Percentiles rank a stretch among this genome's conserved stretches.
Conservation (phyloP, 2,797 vertebrate species). For the Allobates femoralis region DNA sequence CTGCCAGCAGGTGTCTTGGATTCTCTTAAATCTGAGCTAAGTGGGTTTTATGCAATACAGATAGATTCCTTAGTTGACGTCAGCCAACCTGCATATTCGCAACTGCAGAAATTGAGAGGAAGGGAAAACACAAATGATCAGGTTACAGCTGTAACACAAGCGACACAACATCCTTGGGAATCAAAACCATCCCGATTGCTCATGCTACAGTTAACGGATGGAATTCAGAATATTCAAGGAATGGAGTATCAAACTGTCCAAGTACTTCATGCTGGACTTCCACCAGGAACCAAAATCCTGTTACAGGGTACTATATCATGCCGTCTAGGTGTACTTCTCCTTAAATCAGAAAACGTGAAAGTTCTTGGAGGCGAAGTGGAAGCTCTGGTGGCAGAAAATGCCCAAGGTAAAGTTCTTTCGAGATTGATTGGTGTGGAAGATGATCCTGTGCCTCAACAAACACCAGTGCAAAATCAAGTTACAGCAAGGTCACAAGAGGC, state of each 20-base stretch:
- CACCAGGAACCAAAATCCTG: slow-evolving; percentile 92
- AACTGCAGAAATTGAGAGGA: slow-evolving; percentile 87
- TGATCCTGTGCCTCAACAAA: slow-evolving; percentile 66
- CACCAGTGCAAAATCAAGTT: slow-evolving; percentile 67
- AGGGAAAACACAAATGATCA: slow-evolving; percentile 86
- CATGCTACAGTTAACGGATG: slow-evolving; percentile 93
- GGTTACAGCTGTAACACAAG: slow-evolving; percentile 84
- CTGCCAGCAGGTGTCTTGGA: slow-evolving; percentile 84
- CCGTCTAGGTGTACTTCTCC: slow-evolving; percentile 88
- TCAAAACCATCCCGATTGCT: slow-evolving; percentile 88
- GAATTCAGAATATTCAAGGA: slow-evolving; percentile 88
- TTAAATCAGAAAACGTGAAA: slow-evolving; percentile 88
- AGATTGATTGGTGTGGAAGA: slow-evolving; percentile 84
- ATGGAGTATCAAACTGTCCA: slow-evolving; percentile 92
- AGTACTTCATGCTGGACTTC: slow-evolving; percentile 78
- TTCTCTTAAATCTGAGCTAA: slow-evolving; percentile 83
- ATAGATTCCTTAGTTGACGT: slow-evolving; percentile 92
- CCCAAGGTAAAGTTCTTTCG: slow-evolving; percentile 84
- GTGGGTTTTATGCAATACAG: slow-evolving; percentile 88
- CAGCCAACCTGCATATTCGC: slow-evolving; percentile 90
- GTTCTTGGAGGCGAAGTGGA: slow-evolving; percentile 94
- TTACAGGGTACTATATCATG: slow-evolving; percentile 84
- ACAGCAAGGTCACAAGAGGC: slow-evolving; percentile 69
- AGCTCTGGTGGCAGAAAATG: slow-evolving; percentile 83
- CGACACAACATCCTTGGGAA: slow-evolving; percentile 88